phyloP scores from a whole-genome alignment of 1,140 invertebrate species.

The Drosophila cardini region DNA sequence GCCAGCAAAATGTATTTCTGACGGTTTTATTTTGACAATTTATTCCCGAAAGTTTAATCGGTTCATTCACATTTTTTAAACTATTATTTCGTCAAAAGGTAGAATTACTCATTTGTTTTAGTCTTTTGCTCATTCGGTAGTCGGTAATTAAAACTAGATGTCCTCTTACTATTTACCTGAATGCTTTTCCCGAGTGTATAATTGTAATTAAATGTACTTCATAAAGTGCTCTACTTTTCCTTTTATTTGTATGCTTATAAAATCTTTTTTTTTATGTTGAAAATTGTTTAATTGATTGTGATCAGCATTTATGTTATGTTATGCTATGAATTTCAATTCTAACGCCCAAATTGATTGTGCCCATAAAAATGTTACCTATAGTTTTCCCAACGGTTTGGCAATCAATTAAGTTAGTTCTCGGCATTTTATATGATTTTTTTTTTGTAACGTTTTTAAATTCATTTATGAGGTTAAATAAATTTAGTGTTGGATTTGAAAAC shows the following conservation, averaged over 20 bases:
- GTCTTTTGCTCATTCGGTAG: neutral
- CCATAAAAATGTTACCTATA: neutral
- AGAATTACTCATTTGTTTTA: neutral
- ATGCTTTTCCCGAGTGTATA: neutral
- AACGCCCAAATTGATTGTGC: slow-evolving; percentile 3
- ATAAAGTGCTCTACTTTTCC: neutral
- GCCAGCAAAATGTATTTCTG: neutral
- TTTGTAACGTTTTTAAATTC: neutral
- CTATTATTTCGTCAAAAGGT: too few relatives aligned
- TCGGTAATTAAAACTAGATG: slow-evolving; percentile 19
- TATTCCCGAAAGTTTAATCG: neutral
- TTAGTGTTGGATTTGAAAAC: too few relatives aligned
- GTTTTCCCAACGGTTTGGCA: slow-evolving; percentile 7
- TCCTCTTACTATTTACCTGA: neutral
- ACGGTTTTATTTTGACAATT: slow-evolving; percentile 16
- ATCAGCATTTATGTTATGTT: too few relatives aligned
- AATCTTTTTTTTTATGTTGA: neutral
- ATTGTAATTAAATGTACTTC: slow-evolving; percentile 9
- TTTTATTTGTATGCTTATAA: neutral
- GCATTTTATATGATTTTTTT: neutral
- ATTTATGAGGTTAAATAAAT: neutral
- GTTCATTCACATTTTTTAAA: neutral
- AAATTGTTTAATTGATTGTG: slow-evolving; percentile 13
- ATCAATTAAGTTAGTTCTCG: neutral
- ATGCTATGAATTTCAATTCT: too few relatives aligned